These are phyloP conservation scores for Sphaerophoria taeniata DNA, from an alignment of 2,888 invertebrate species.

Conservation along the genomic window DNA sequence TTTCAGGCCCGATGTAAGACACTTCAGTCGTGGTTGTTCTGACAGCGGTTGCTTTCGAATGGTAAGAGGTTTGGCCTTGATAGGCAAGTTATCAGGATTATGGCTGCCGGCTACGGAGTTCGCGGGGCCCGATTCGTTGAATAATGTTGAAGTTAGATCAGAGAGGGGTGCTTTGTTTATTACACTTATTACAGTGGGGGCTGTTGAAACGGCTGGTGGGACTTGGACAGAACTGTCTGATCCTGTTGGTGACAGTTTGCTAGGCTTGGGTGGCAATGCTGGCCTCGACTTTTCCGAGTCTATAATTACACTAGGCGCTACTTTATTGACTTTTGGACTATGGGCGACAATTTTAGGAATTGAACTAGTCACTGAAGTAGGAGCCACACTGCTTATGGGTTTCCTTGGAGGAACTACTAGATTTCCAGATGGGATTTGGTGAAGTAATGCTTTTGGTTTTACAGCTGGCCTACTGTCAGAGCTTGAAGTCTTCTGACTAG, in stretches of 20 bases:
- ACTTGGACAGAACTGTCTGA: conserved; percentile 78
- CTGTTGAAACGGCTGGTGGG: conserved; percentile 70
- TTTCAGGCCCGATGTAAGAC: conserved; percentile 84
- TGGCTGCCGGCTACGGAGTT: conserved; percentile 76
- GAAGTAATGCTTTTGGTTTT: conserved; percentile 81
- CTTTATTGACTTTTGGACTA: conserved; percentile 83
- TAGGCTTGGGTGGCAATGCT: conserved; percentile 92
- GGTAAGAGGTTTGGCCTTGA: conserved; percentile 93
- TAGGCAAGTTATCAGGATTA: conserved; percentile 84
- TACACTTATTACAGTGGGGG: conserved; percentile 76
- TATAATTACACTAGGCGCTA: conserved; percentile 81
- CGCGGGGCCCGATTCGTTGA: conserved; percentile 49
- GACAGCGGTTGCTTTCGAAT: conserved; percentile 92
- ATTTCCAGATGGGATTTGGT: conserved; percentile 78
- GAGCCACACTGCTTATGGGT: conserved; percentile 94
- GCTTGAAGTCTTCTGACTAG: conserved; percentile 80
- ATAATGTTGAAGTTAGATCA: conserved; percentile 51
- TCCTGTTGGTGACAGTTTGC: conserved; percentile 83
- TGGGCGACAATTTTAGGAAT: conserved; percentile 82
- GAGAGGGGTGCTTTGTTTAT: conserved; percentile 76
- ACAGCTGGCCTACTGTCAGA: conserved; percentile 77
- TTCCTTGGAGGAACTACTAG: conserved; percentile 86
- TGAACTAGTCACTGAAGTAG: conserved; percentile 86
- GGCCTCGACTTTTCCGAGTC: conserved; percentile 84
- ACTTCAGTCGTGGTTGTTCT: conserved; percentile 90